Evolutionary conservation across 2,888 invertebrate species (phyloP), one percentile per base, ranked within the genome.

Genomic region (Leucophenga maculata): DNA sequence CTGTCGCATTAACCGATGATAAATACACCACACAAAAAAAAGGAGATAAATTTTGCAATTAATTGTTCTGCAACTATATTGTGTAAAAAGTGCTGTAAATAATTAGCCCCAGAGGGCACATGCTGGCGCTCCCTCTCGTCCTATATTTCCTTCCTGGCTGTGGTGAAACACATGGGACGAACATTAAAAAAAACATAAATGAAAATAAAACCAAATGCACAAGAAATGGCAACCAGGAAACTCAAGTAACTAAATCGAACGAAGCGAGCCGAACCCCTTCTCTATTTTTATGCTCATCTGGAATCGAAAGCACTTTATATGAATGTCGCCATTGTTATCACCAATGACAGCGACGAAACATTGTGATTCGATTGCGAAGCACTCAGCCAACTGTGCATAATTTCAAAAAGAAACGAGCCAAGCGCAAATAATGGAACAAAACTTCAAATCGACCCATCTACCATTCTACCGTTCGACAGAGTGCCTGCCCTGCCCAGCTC

Each of bases 331-430:
- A 64, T 44, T 46, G 46, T 60, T 16, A 50, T n/a, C 50, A 50
- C 18, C 50, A 50, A 16, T 18, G 13, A 16, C 50, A 50, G n/a
- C 50, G 50, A 16, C 50, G 11, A 11, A 39, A 39, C 39, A 39
- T 39, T 39, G 39, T 39, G 39, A 39, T 39, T 39, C 39, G 39
- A 18, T 50, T 22, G 62, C 22, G n/a, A 20, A 46, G 46, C 62
- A 64, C 62, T 64, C 62, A 48, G 62, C 62, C 62, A 64, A 64
- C 62, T 64, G 62, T 64, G 62, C 46, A 64, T 64, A 64, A 64
- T 64, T 57, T 64, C 32, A 60, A 50, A 50, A 50, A 39, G 39
- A 39, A 39, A 39, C 11, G 39, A 39, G 1, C 39, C 39, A 39
- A 39, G 39, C 39, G 39, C 39, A 39, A 39, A 39, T 39, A 39